Evolutionary conservation across 1,140 invertebrate genomes (phyloP).

Genomic region (Hyphantria cunea): DNA sequence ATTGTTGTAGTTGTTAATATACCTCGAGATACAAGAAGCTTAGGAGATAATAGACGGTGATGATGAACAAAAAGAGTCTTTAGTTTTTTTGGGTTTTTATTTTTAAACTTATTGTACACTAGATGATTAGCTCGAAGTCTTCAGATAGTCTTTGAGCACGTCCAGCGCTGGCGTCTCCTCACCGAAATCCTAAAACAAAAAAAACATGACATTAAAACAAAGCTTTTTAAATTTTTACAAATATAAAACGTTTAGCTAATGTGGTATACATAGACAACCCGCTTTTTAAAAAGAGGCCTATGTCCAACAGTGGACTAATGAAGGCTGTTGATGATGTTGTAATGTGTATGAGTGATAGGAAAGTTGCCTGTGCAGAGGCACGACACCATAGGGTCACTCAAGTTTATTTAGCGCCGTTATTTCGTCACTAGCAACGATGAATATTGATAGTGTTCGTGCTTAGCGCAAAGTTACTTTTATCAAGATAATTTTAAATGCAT

Average conservation of each 20-base stretch:
- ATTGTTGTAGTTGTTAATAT: too few species aligned
- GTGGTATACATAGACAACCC: too few species aligned
- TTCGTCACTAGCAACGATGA: slow-evolving; percentile 44
- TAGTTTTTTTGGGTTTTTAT: slow-evolving; percentile 75
- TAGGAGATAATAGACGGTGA: too few species aligned
- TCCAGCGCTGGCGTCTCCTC: slow-evolving; percentile 97
- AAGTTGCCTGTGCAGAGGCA: slow-evolving; percentile 60
- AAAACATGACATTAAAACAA: too few species aligned
- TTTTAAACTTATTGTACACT: slow-evolving; percentile 66
- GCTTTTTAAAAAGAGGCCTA: too few species aligned
- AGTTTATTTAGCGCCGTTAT: slow-evolving; percentile 57
- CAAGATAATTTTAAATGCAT: too few species aligned
- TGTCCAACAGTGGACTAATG: too few species aligned
- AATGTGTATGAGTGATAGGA: slow-evolving; percentile 62
- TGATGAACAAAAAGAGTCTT: slow-evolving; percentile 21
- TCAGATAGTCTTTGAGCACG: slow-evolving; percentile 95
- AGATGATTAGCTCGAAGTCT: slow-evolving; percentile 78
- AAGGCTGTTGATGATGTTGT: too few species aligned
- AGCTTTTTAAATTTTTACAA: neutral
- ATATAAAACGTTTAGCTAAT: too few species aligned
- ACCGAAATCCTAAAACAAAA: slow-evolving; percentile 91
- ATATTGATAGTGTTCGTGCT: slow-evolving; percentile 62
- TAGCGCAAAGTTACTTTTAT: slow-evolving; percentile 47
- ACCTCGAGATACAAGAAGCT: too few species aligned
- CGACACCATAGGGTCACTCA: slow-evolving; percentile 71